Conservation (phyloP, 1,140 invertebrate genomes). For the Pseudomyrmex concolor region DNA sequence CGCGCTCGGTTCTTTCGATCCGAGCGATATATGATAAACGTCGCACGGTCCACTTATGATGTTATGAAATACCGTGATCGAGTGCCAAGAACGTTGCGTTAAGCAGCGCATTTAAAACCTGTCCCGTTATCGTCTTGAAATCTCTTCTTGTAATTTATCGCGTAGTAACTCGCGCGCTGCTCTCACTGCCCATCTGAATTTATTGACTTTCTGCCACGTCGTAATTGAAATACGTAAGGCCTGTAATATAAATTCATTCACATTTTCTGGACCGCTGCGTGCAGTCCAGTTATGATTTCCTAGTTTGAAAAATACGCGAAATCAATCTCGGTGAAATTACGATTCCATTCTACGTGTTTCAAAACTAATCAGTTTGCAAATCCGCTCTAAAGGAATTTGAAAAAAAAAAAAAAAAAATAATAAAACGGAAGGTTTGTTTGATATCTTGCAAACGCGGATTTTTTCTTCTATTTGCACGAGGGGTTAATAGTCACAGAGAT, state of each 20-base stretch:
- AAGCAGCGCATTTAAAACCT: conserved; percentile 44
- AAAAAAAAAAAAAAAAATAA: neutral
- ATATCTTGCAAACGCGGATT: conserved; percentile 1
- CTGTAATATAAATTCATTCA: conserved; percentile 30
- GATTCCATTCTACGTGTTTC: conserved; percentile 4
- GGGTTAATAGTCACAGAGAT: conserved; percentile 33
- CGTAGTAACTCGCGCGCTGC: neutral
- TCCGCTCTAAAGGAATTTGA: too few relatives aligned
- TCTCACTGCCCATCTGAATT: conserved; percentile 13
- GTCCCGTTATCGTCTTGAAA: conserved; percentile 44
- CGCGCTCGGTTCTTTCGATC: conserved; percentile 13
- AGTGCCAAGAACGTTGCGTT: conserved; percentile 30
- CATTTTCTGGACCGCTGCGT: neutral
- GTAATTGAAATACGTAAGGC: conserved; percentile 45
- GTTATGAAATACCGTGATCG: conserved; percentile 53
- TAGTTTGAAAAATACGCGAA: conserved; percentile 12
- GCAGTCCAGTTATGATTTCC: neutral
- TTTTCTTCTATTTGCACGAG: too few relatives aligned
- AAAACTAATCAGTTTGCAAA: neutral
- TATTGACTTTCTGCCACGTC: conserved; percentile 25
- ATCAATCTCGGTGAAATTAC: neutral
- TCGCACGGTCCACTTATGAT: conserved; percentile 42
- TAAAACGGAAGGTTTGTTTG: neutral
- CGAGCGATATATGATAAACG: conserved; percentile 30
- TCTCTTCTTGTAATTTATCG: conserved; percentile 46